Conservation (phyloP, 1,140 invertebrate genomes). For the Andricus grossulariae region DNA sequence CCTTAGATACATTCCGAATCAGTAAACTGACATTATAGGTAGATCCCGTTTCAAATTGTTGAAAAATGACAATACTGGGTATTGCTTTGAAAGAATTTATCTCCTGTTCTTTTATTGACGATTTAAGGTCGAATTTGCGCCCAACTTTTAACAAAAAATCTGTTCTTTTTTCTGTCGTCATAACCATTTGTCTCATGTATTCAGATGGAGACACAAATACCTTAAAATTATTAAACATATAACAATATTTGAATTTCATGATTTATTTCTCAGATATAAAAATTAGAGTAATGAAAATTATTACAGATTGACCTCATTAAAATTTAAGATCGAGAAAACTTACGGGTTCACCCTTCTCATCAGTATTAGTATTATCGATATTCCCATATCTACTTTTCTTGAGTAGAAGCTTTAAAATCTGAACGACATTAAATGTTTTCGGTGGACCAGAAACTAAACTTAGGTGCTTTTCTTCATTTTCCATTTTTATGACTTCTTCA, state of each 20-base stretch:
- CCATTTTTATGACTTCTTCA: slow-evolving; percentile 11
- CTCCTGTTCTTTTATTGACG: background rate
- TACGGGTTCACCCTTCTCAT: background rate
- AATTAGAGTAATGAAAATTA: too few species aligned
- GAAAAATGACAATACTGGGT: slow-evolving; percentile 70
- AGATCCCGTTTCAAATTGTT: slow-evolving; percentile 67
- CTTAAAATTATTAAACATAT: slow-evolving; percentile 36
- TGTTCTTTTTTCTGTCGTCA: slow-evolving; percentile 56
- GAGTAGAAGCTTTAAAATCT: background rate
- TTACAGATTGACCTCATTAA: too few species aligned
- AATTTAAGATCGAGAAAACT: too few species aligned
- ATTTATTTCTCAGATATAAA: too few species aligned
- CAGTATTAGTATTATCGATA: background rate
- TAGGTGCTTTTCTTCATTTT: background rate
- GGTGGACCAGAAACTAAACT: slow-evolving; percentile 4
- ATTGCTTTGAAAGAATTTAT: slow-evolving; percentile 55
- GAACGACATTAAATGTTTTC: slow-evolving; percentile 37
- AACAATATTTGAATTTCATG: too few species aligned
- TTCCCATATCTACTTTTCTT: background rate
- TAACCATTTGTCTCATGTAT: slow-evolving; percentile 56
- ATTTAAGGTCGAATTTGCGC: slow-evolving; percentile 1
- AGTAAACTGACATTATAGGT: slow-evolving; percentile 60
- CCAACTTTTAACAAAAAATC: slow-evolving; percentile 44
- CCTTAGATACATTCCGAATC: slow-evolving; percentile 69
- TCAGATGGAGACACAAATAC: slow-evolving; percentile 54